Evolutionary conservation across 2,113 vertebrate species (phyloP).

Genomic region (Glareola pratincola): DNA sequence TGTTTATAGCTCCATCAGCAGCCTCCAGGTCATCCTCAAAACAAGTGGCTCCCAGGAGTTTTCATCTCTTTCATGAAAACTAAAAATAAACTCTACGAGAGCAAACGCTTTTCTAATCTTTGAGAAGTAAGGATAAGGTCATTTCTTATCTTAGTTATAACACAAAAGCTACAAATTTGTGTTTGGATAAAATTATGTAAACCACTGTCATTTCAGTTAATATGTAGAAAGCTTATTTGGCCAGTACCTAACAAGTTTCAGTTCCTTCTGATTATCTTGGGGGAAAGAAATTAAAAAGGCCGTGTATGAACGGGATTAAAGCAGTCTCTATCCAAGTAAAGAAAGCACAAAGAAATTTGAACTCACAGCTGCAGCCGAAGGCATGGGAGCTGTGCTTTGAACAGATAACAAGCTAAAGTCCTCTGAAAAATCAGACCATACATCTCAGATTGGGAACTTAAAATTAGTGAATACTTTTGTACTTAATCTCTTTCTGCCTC

Average conservation of each 20-base stretch:
- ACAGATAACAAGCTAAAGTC: conserved; percentile 49
- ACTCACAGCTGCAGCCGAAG: conserved; percentile 46
- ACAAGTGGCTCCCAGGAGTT: not conserved
- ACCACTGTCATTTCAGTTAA: not conserved
- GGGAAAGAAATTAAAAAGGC: conserved; percentile 24
- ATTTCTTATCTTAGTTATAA: not conserved
- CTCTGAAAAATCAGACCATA: conserved; percentile 53
- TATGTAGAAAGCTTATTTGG: not conserved
- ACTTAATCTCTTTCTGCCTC: conserved; percentile 60
- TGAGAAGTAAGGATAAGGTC: not conserved
- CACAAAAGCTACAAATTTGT: not conserved
- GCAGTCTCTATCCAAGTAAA: not conserved
- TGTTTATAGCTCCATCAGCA: not conserved
- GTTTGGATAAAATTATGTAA: not conserved
- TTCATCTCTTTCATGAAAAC: not conserved
- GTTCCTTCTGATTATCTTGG: not conserved
- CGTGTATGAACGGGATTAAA: not conserved
- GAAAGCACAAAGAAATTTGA: conserved; percentile 52
- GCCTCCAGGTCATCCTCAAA: not conserved
- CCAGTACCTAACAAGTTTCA: not conserved
- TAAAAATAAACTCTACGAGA: not conserved
- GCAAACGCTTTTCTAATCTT: not conserved
- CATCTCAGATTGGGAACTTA: conserved; percentile 48
- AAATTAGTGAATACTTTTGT: conserved; percentile 56
- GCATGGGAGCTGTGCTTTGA: conserved; percentile 51